Evolutionary conservation across 2,797 vertebrate species (phyloP), one percentile per base, ranked within the genome.

Genomic region (Galago senegalensis): DNA sequence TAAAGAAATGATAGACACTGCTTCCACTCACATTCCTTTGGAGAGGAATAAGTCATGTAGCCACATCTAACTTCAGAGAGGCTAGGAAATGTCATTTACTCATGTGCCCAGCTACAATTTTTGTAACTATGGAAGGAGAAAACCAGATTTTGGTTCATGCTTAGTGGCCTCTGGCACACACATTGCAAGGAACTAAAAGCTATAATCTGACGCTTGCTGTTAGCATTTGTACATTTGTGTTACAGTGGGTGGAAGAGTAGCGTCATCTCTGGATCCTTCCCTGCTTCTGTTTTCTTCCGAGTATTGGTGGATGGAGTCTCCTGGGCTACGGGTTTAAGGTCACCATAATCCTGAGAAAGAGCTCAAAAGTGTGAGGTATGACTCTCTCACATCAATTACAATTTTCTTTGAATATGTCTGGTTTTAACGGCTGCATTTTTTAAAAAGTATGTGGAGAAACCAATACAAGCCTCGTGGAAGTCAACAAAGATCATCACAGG

Each of bases 401-500:
- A 85, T 56, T 65, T 95, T 61, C 25, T 96, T 93, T 91, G 88
- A 82, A n/a, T 75, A 87, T 95, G 58, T 80, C 86, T 92, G 65
- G 75, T 79, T 95, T 94, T 96, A 97, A 89, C 89, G 89, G 87
- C 37, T 76, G 65, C 37, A 65, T 93, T 82, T 80, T 82, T 80
- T 91, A 65, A 92, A 92, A 89, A 49, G 46, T 83, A 84, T 63
- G 31, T 87, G 58, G 69, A 75, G 69, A 91, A 95, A 94, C 88
- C 46, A 80, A 63, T 67, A 46, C 29, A 91, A 89, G 40, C 76
- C 60, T 77, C 73, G 93, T 95, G 70, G 83, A 93, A 89, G 96
- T 93, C 80, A 95, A 46, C 79, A 80, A 89, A 93, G 95, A 61
- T 94, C 75, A 93, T 95, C 92, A 91, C 75, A 77, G 72, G 83